phyloP scores from a whole-genome alignment of 2,888 invertebrate species.

The Scrobipalpa costella region DNA sequence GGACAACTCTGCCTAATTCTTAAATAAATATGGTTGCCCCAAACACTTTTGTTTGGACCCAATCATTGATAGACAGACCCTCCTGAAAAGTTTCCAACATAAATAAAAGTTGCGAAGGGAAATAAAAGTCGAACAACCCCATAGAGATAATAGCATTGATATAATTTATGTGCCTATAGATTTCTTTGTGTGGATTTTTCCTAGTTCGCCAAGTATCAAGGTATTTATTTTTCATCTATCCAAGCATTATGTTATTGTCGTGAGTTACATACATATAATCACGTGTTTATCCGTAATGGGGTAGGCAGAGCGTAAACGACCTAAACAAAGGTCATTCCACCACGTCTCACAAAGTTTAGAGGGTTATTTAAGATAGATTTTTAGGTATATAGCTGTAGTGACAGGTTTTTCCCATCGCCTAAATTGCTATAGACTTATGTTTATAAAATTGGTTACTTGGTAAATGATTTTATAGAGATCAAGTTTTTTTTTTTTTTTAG shows the following conservation, averaged over 20 bases:
- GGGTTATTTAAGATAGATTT: too few relatives aligned
- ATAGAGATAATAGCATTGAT: slow-evolving; percentile 18
- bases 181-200: not conserved
- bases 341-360: too few relatives aligned
- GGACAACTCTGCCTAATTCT: slow-evolving; percentile 42
- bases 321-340: too few relatives aligned
- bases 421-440: too few relatives aligned
- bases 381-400: too few relatives aligned
- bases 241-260: not conserved
- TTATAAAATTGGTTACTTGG: too few relatives aligned
- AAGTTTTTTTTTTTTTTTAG: too few relatives aligned
- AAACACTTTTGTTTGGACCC: slow-evolving; percentile 32
- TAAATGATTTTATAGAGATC: too few relatives aligned
- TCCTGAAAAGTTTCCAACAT: slow-evolving; percentile 31
- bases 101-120: slow-evolving; percentile 29
- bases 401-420: too few relatives aligned
- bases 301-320: too few relatives aligned
- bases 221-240: not conserved
- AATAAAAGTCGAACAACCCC: slow-evolving; percentile 15
- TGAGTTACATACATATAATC: too few relatives aligned
- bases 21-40: slow-evolving; percentile 42
- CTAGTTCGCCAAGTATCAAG: not conserved
- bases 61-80: slow-evolving; percentile 24
- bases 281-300: too few relatives aligned
- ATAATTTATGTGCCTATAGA: not conserved